Evolutionary conservation across 2,113 vertebrate species (phyloP), one percentile per base, ranked within the genome.

Genomic region (Limanda limanda): DNA sequence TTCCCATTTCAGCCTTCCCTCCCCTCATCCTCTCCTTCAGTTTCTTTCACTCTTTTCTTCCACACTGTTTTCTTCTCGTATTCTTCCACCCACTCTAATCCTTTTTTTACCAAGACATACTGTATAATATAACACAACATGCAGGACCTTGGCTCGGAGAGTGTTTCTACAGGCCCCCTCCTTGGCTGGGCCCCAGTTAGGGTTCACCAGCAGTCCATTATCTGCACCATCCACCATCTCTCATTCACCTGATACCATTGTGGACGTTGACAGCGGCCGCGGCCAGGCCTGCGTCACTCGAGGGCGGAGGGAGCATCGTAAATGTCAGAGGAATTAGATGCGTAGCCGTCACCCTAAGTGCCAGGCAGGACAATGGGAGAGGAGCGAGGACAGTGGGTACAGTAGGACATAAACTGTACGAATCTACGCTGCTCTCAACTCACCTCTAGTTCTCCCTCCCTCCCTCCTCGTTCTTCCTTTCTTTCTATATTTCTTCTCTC

Each of bases 251-350:
- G 81, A 85, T 75, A 84, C 74, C 83, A 57, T 68, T 27, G 82
- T 83, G 82, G 79, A 74, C 37, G 60, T 82, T 75, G 74, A 86
- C 47, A 62, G 62, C 77, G 87, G 75, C 82, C 76, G 73, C 6
- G 24, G 79, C 69, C 68, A n/a, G 47, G 71, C 74, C 83, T 88
- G 85, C 91, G 69, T 93, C 92, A 93, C 76, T 67, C 47, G 35
- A 76, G 71, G 89, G 64, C 81, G 81, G 85, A 81, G 86, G 88
- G 88, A 89, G 75, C 87, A 86, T 71, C 84, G 77, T 89, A 94
- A 94, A 94, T 94, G 92, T 95, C 93, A 94, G 83, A 89, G 88
- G 93, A 93, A 94, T 94, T 94, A 94, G 85, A 79, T 79, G 84
- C 78, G 58, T 86, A 65, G 71, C 81, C 35, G 73, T 88, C 84